Evolutionary conservation across 2,113 vertebrate genomes (phyloP).

Genomic region (Semicossyphus pulcher): DNA sequence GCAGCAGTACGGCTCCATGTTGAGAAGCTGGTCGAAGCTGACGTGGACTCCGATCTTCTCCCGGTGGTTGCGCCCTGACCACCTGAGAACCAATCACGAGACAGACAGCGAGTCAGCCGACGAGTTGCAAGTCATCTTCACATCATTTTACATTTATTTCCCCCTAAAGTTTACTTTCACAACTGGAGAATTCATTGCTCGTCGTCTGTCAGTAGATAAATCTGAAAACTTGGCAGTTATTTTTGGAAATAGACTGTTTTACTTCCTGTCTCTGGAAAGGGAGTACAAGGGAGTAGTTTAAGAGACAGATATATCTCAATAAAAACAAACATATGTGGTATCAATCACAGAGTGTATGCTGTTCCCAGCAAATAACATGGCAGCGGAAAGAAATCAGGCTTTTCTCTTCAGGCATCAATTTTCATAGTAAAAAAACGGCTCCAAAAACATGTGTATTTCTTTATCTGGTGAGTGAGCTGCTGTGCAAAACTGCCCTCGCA

Average conservation of each 20-base stretch:
- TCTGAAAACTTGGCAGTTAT: background rate
- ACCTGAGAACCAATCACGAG: constrained; percentile 81
- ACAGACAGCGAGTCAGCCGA: background rate
- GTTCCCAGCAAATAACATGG: background rate
- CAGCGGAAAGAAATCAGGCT: background rate
- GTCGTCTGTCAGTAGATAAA: background rate
- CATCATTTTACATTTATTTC: background rate
- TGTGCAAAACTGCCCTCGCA: too few species aligned
- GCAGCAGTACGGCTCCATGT: constrained; percentile 98
- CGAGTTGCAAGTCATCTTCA: too few species aligned
- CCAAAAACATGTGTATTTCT: too few species aligned
- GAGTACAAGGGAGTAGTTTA: background rate
- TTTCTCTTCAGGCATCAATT: background rate
- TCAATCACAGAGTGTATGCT: background rate
- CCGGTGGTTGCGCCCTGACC: constrained; percentile 98
- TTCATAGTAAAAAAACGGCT: too few species aligned
- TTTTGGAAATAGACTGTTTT: background rate
- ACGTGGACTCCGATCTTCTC: constrained; percentile 99
- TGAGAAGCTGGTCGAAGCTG: constrained; percentile 95
- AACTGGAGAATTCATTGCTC: background rate
- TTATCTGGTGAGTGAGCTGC: too few species aligned
- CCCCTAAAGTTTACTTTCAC: background rate
- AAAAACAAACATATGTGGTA: background rate
- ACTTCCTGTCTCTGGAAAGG: too few species aligned
- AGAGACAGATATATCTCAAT: background rate